Evolutionary conservation across 1,140 invertebrate genomes (phyloP).

Genomic region (Heliconius congener): DNA sequence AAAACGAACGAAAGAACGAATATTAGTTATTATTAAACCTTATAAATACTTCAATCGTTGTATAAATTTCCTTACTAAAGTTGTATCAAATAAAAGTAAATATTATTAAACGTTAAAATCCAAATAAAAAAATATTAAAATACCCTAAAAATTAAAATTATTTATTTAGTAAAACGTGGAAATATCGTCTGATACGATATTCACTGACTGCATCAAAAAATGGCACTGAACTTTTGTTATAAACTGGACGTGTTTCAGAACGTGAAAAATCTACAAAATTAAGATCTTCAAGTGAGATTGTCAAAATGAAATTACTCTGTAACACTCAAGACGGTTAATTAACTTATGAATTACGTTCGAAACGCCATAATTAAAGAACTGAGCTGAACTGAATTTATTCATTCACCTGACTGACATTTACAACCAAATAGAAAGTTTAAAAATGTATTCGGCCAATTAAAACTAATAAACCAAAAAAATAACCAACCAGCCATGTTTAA

Average conservation of each 20-base stretch:
- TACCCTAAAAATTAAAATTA: not conserved
- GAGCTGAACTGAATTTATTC: too few species aligned
- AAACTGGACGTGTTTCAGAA: not conserved
- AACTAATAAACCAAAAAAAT: too few species aligned
- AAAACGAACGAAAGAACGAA: not conserved
- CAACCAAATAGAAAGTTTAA: too few species aligned
- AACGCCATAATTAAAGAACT: too few species aligned
- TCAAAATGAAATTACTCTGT: not conserved
- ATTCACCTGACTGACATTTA: too few species aligned
- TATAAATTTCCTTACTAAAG: not conserved
- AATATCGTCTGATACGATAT: not conserved
- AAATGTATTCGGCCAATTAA: too few species aligned
- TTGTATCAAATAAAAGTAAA: not conserved
- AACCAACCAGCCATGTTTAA: too few species aligned
- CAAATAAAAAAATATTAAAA: not conserved
- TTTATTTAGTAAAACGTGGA: not conserved
- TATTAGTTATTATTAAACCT: not conserved
- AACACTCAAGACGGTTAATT: too few species aligned
- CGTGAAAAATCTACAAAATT: not conserved
- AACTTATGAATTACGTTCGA: not conserved
- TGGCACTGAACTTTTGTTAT: not conserved
- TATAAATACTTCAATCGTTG: slow-evolving; percentile 9
- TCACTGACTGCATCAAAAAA: not conserved
- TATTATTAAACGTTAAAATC: not conserved
- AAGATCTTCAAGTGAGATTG: not conserved